Evolutionary conservation across 2,113 vertebrate genomes (phyloP).

Genomic region (Catharus bicknelli): DNA sequence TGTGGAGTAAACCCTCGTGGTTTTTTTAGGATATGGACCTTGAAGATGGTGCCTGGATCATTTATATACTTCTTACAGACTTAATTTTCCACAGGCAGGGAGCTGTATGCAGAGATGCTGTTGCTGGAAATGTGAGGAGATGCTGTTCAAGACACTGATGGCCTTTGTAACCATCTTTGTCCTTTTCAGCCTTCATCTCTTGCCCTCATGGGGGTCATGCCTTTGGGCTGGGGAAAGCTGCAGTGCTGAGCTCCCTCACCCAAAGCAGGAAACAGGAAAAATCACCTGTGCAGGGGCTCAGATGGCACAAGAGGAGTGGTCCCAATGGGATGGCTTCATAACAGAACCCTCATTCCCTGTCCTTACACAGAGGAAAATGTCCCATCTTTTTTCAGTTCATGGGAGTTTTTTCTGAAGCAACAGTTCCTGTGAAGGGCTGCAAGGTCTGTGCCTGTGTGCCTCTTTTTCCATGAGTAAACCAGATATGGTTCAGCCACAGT

Average conservation of each 20-base stretch:
- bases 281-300: neutral
- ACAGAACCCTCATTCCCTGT: accelerated
- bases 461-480: neutral
- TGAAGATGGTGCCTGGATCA: neutral
- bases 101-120: neutral
- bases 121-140: neutral
- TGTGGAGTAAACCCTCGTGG: neutral
- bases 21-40: neutral
- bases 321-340: accelerated
- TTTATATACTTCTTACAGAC: neutral
- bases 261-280: neutral
- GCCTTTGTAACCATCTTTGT: neutral
- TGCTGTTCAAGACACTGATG: neutral
- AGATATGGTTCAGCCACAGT: neutral
- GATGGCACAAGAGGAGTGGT: neutral
- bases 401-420: neutral
- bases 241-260: neutral
- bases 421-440: neutral
- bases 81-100: neutral
- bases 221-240: neutral
- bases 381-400: neutral
- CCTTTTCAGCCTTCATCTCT: neutral
- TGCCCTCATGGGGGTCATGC: accelerated
- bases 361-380: neutral
- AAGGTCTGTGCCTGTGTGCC: neutral